phyloP scores from a whole-genome alignment of 2,113 vertebrate species.

The Tinamus guttatus region DNA sequence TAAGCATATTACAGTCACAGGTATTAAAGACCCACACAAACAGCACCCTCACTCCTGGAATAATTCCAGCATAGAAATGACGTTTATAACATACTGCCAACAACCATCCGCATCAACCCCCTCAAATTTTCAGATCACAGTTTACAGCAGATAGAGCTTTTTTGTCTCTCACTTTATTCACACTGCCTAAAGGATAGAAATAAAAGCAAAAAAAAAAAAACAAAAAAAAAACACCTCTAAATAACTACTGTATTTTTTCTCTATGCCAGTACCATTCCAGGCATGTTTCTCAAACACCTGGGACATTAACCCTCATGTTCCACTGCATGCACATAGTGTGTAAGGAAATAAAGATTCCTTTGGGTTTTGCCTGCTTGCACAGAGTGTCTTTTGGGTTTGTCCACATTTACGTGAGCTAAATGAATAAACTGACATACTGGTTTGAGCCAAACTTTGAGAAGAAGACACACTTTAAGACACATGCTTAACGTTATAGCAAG shows the following conservation, averaged over 20 bases:
- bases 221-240: background rate
- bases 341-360: background rate
- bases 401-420: background rate
- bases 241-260: background rate
- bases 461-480: background rate
- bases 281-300: background rate
- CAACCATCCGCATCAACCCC: conserved; percentile 3
- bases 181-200: background rate
- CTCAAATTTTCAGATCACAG: conserved; percentile 48
- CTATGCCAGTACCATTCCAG: background rate
- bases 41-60: background rate
- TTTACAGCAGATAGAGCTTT: conserved; percentile 37
- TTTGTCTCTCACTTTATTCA: conserved; percentile 64
- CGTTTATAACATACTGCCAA: conserved; percentile 21
- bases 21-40: background rate
- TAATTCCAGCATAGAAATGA: conserved; percentile 4
- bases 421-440: background rate
- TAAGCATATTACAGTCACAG: background rate
- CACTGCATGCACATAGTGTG: background rate
- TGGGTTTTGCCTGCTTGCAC: background rate
- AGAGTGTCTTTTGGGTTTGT: background rate
- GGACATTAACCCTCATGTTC: background rate
- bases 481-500: background rate
- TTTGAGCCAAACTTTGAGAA: background rate
- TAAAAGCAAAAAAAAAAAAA: background rate